Conservation (phyloP, 2,113 vertebrate genomes). For the Meles meles region DNA sequence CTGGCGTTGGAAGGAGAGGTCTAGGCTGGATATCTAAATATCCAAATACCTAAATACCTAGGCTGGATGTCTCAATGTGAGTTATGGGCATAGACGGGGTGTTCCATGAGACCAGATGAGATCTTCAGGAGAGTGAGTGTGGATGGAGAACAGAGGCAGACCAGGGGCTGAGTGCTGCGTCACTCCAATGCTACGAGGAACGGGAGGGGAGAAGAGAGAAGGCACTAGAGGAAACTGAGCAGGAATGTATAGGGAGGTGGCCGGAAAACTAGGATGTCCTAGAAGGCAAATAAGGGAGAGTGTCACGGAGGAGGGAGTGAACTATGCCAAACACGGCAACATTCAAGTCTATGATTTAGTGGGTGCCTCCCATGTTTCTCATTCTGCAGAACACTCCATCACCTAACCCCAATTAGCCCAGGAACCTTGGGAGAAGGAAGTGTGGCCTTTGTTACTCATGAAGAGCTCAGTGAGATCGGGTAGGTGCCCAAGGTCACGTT, state of each 20-base stretch:
- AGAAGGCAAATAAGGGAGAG: background rate
- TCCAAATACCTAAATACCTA: too few species aligned
- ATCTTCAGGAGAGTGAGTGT: background rate
- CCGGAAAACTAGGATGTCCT: background rate
- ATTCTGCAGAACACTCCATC: background rate
- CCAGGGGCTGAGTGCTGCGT: background rate
- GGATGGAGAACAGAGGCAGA: background rate
- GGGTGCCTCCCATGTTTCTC: background rate
- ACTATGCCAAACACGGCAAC: too few species aligned
- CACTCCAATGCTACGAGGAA: background rate
- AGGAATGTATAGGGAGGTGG: background rate
- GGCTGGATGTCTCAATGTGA: background rate
- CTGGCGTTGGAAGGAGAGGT: background rate
- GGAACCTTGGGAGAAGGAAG: background rate
- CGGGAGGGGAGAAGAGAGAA: background rate
- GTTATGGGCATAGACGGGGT: background rate
- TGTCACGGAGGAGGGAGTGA: background rate
- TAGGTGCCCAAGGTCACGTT: background rate
- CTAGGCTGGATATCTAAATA: background rate
- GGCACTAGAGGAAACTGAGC: accelerated
- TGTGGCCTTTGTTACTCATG: background rate
- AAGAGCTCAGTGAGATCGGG: background rate
- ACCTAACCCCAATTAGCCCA: background rate
- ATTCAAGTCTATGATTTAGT: background rate
- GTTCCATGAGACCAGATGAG: background rate